A percentile compares a stretch with the other conserved stretches of the same genome.
Evolutionary conservation across 2,888 invertebrate genomes (phyloP).

Genomic region (Acanthoscelides obtectus): DNA sequence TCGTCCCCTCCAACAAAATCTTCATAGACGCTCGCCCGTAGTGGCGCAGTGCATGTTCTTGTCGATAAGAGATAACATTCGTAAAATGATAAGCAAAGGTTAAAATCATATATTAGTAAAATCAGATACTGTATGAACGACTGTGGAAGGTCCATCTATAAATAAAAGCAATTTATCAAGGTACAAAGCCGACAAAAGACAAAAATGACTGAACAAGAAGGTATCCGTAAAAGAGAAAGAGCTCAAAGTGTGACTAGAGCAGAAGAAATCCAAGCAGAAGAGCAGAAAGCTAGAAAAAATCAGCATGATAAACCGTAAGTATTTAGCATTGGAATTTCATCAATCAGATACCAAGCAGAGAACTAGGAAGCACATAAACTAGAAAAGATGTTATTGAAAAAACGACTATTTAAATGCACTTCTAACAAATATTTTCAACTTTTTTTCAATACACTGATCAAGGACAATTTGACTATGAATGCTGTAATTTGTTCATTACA

Average conservation of each 20-base stretch:
- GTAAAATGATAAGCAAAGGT: background rate
- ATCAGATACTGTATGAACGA: background rate
- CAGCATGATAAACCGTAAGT: slow-evolving; percentile 88
- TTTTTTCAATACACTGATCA: background rate
- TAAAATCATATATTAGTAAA: background rate
- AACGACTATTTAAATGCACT: too few relatives aligned
- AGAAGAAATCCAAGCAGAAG: slow-evolving; percentile 80
- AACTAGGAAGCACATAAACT: too few relatives aligned
- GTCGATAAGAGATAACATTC: background rate
- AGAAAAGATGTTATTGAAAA: too few relatives aligned
- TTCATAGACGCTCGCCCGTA: background rate
- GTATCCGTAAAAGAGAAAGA: slow-evolving; percentile 55
- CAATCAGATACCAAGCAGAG: too few relatives aligned
- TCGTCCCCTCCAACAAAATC: background rate
- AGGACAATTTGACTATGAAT: background rate
- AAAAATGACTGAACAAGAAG: slow-evolving; percentile 42
- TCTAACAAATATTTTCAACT: background rate
- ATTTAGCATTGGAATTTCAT: slow-evolving; percentile 3
- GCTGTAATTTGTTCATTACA: background rate
- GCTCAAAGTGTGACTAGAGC: slow-evolving; percentile 84
- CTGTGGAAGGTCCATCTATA: background rate
- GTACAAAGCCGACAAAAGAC: background rate
- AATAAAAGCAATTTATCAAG: background rate
- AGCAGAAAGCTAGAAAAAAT: slow-evolving; percentile 69
- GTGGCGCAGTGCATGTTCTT: background rate